Percentiles rank a stretch among this genome's conserved stretches.
Evolutionary conservation across 2,113 vertebrate species (phyloP).

Genomic region (Oenanthe melanoleuca): DNA sequence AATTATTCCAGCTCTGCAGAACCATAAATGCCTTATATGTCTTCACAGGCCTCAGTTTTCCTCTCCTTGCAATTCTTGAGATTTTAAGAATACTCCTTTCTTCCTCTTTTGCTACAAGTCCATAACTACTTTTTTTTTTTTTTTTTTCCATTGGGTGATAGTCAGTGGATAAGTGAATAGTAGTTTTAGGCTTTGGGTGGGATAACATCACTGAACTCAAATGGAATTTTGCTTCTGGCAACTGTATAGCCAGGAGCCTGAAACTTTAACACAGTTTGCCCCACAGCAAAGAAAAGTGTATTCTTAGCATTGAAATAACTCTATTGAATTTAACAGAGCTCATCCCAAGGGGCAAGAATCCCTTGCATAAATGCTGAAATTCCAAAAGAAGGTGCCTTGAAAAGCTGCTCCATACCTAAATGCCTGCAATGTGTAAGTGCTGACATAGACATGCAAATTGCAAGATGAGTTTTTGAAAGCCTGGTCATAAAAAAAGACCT

Average conservation of each 20-base stretch:
- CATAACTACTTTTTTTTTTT: neutral
- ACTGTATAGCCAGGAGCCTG: neutral
- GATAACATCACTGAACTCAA: neutral
- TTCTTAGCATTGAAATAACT: neutral
- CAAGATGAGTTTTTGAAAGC: neutral
- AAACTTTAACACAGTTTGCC: neutral
- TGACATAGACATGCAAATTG: neutral
- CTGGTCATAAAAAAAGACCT: neutral
- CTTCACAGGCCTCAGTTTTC: neutral
- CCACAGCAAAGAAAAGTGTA: neutral
- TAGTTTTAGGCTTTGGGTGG: neutral
- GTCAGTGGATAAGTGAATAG: neutral
- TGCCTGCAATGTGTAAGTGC: neutral
- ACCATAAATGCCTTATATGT: neutral
- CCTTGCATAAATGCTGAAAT: constrained; percentile 4
- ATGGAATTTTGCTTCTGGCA: neutral
- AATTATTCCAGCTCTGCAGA: neutral
- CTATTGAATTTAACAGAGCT: neutral
- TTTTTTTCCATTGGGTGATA: neutral
- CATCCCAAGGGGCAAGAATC: neutral
- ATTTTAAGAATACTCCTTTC: neutral
- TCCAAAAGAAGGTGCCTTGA: neutral
- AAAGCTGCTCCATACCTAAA: neutral
- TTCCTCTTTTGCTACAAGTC: neutral
- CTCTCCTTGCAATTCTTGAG: neutral